A percentile compares a stretch with the other conserved stretches of the same genome.
phyloP scores from a whole-genome alignment of 2,888 invertebrate genomes.

The Oithona nana region DNA sequence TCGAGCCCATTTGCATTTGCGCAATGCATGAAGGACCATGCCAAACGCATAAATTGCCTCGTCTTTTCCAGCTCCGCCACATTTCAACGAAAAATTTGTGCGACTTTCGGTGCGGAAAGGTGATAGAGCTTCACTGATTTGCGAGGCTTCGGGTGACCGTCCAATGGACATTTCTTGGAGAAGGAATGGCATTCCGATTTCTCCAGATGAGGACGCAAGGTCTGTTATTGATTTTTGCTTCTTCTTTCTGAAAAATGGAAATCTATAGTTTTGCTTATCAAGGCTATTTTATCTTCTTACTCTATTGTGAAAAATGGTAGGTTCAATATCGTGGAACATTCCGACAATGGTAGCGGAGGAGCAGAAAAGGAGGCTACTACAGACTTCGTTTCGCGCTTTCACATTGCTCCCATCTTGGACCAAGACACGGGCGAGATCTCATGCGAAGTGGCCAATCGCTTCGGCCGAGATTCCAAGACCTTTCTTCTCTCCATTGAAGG shows the following conservation, averaged over 20 bases:
- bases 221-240: no score
- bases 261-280: no score
- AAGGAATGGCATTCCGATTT: slow-evolving; percentile 22
- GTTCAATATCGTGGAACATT: neutral
- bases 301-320: no score
- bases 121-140: slow-evolving; percentile 28
- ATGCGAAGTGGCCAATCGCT: slow-evolving; percentile 33
- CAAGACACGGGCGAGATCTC: slow-evolving; percentile 28
- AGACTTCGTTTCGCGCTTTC: slow-evolving; percentile 28
- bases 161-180: slow-evolving; percentile 31
- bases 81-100: slow-evolving; percentile 22
- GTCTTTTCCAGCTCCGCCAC: slow-evolving; percentile 23
- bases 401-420: slow-evolving; percentile 23
- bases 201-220: slow-evolving; percentile 21
- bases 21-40: no score
- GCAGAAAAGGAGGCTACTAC: no score
- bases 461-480: slow-evolving; percentile 31
- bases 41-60: neutral
- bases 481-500: slow-evolving; percentile 33
- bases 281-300: no score
- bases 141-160: slow-evolving; percentile 30
- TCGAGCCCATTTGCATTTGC: neutral
- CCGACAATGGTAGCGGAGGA: no score
- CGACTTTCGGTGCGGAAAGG: slow-evolving; percentile 29
- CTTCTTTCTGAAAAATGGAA: no score